These are phyloP conservation scores for Dexiosoma caninum DNA, from an alignment of 2,888 invertebrate species.

Conservation along the genomic window DNA sequence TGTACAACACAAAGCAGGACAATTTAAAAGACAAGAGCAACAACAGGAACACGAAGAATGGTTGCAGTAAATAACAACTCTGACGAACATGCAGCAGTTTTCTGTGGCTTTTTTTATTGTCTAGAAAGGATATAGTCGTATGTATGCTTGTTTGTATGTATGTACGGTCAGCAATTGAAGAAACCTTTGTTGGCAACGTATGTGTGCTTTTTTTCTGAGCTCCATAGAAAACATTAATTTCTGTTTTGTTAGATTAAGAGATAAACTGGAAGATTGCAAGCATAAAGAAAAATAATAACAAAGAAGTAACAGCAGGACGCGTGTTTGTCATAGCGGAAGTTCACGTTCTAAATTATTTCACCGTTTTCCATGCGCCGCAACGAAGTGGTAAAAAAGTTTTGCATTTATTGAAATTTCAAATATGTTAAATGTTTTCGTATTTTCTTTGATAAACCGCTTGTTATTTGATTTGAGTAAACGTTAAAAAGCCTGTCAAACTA, in stretches of 20 bases:
- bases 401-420: slow-evolving; percentile 66
- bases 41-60: no score
- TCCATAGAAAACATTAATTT: slow-evolving; percentile 41
- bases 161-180: background rate
- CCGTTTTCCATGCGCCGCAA: background rate
- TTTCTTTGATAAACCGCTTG: slow-evolving; percentile 35
- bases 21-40: background rate
- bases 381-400: slow-evolving; percentile 63
- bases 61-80: slow-evolving; percentile 21
- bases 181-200: slow-evolving; percentile 40
- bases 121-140: background rate
- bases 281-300: no score
- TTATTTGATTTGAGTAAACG: slow-evolving; percentile 48
- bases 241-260: slow-evolving; percentile 55
- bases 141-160: background rate
- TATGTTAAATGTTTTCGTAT: slow-evolving; percentile 64
- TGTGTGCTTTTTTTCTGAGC: slow-evolving; percentile 17
- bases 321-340: slow-evolving; percentile 52
- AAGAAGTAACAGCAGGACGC: background rate
- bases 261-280: slow-evolving; percentile 34
- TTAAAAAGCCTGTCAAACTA: slow-evolving; percentile 60
- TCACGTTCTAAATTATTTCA: slow-evolving; percentile 26
- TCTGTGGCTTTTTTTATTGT: slow-evolving; percentile 52
- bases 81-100: slow-evolving; percentile 38
- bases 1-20: background rate